Conservation (phyloP, 1,140 invertebrate species). For the Papilio helenus region DNA sequence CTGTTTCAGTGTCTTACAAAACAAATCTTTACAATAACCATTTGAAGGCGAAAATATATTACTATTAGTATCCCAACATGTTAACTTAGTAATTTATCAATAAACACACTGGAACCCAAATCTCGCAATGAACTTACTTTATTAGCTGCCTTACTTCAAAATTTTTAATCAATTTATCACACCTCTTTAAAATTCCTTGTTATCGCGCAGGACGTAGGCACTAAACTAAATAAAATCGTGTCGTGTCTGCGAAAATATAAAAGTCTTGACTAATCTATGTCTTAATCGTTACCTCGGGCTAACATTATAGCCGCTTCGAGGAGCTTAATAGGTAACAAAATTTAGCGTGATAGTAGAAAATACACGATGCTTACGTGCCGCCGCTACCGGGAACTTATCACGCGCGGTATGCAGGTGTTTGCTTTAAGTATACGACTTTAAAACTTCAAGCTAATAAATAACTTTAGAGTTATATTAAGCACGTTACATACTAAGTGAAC, state of each 20-base stretch:
- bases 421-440: slow-evolving; percentile 50
- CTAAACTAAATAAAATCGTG: slow-evolving; percentile 10
- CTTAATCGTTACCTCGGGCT: slow-evolving; percentile 79
- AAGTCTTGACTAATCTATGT: slow-evolving; percentile 65
- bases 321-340: slow-evolving; percentile 81
- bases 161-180: too few species aligned
- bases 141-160: too few species aligned
- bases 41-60: too few species aligned
- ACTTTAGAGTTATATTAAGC: slow-evolving; percentile 22
- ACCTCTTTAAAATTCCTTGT: too few species aligned
- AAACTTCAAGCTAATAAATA: slow-evolving; percentile 41
- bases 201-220: not conserved
- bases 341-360: slow-evolving; percentile 80
- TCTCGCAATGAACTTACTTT: too few species aligned
- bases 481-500: slow-evolving; percentile 20
- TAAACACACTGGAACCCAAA: too few species aligned
- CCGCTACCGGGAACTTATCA: slow-evolving; percentile 68
- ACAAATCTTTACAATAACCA: too few species aligned
- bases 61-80: too few species aligned
- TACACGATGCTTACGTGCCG: slow-evolving; percentile 74
- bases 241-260: slow-evolving; percentile 44
- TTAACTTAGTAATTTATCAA: too few species aligned
- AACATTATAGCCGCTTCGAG: slow-evolving; percentile 80
- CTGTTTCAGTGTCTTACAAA: too few species aligned
- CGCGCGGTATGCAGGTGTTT: slow-evolving; percentile 63